Evolutionary conservation across 1,140 invertebrate species (phyloP).

Genomic region (Drepana arcuata): DNA sequence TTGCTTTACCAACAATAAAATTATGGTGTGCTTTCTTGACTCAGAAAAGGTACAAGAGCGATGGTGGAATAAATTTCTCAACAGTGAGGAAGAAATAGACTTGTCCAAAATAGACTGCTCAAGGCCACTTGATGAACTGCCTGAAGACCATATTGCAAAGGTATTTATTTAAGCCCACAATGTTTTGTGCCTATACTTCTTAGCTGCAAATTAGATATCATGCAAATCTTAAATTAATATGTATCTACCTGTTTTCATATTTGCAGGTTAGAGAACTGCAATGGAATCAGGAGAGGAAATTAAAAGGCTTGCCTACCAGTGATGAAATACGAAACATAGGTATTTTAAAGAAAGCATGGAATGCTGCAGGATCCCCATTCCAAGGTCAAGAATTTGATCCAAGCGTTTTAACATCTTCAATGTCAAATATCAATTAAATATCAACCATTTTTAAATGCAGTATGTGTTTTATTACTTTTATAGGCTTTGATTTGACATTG

Average conservation of each 20-base stretch:
- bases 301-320: constrained; percentile 78
- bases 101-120: constrained; percentile 84
- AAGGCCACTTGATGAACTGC: constrained; percentile 83
- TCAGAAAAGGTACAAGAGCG: constrained; percentile 84
- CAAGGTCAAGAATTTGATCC: constrained; percentile 86
- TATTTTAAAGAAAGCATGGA: constrained; percentile 84
- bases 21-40: too few relatives aligned
- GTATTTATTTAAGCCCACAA: constrained; percentile 30
- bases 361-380: constrained; percentile 89
- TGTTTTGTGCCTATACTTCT: background rate
- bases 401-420: constrained; percentile 37
- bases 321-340: constrained; percentile 80
- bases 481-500: too few relatives aligned
- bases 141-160: constrained; percentile 84
- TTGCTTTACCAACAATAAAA: too few relatives aligned
- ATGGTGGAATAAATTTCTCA: constrained; percentile 88
- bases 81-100: constrained; percentile 82
- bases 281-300: constrained; percentile 83
- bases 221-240: background rate
- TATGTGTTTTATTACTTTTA: too few relatives aligned
- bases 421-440: too few relatives aligned
- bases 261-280: constrained; percentile 81
- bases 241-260: background rate
- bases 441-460: too few relatives aligned
- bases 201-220: too few relatives aligned